Conservation (phyloP, 2,888 invertebrate genomes). For the Notodonta ziczac region DNA sequence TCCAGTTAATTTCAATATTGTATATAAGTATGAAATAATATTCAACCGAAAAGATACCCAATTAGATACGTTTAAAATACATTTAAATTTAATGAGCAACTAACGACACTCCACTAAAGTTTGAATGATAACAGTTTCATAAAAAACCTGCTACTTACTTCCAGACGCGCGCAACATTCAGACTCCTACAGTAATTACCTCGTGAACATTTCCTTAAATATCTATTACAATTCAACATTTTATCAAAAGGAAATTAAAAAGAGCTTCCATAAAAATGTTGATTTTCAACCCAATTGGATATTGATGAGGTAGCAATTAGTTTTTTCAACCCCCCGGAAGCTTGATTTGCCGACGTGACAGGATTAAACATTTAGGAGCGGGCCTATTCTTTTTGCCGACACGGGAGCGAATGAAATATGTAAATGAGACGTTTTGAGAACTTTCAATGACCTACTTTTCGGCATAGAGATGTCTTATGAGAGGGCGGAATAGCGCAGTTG, state of each 20-base stretch:
- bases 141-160: no score
- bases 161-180: no score
- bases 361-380: conserved; percentile 10
- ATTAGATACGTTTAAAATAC: no score
- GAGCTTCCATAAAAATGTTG: not conserved
- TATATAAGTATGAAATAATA: no score
- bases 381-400: conserved; percentile 3
- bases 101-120: no score
- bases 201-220: not conserved
- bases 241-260: not conserved
- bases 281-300: conserved; percentile 12
- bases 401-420: conserved; percentile 6
- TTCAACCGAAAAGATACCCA: no score
- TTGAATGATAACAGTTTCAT: no score
- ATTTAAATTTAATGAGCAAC: no score
- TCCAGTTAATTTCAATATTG: no score
- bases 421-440: not conserved
- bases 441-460: not conserved
- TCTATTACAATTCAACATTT: not conserved
- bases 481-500: not conserved
- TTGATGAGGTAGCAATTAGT: conserved; percentile 10
- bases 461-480: not conserved
- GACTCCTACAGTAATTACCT: not conserved
- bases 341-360: conserved; percentile 21
- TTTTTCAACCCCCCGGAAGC: conserved; percentile 12